Evolutionary conservation across 2,888 invertebrate genomes (phyloP), one percentile per base, ranked within the genome.

Genomic region (Chaitophorus viminalis): DNA sequence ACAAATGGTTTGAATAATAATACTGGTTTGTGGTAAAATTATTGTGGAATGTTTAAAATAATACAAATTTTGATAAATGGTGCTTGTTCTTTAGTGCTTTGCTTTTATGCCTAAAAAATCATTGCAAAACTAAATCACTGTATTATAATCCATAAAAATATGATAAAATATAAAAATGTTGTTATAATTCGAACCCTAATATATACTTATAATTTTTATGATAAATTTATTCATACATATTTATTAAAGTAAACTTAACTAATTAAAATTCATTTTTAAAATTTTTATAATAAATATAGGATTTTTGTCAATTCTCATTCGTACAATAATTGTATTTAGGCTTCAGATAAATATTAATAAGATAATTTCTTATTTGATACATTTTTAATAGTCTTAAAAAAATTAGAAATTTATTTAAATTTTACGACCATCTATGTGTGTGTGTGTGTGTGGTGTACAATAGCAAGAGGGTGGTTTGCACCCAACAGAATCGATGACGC

Each of bases 401-500:
- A 52, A 79, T 52, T 8, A 84, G 17, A 84, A 36, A 54, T 77
- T 54, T 39, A 84, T 79, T 81, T 65, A 82, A 60, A 68, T 77
- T 78, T 82, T 86, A 52, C 65, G 29, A 65, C 82, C 76, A 77
- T 46, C 46, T 46, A 46, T 84, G 46, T 85, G 70, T 84, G 75
- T 88, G 81, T 89, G 88, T 88, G 89, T 88, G 86, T 82, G 74
- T 89, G 77, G 89, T 89, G 81, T 89, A 89, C 89, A 90, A 89
- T 90, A 96, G 96, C 96, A 96, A 94, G 96, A 96, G 94, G 96
- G 96, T 94, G 96, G 96, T 93, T 94, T 95, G 93, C 96, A 94
- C 94, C 95, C 96, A 93, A 96, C 96, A 93, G 97, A 97, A 93
- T 97, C 97, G 93, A 96, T 97, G 96, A 97, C 97, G 93, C 95